Percentiles rank a stretch among this genome's conserved stretches.
These are phyloP conservation scores for Gadus chalcogrammus DNA, from an alignment of 2,113 vertebrate species.

Conservation along the genomic window DNA sequence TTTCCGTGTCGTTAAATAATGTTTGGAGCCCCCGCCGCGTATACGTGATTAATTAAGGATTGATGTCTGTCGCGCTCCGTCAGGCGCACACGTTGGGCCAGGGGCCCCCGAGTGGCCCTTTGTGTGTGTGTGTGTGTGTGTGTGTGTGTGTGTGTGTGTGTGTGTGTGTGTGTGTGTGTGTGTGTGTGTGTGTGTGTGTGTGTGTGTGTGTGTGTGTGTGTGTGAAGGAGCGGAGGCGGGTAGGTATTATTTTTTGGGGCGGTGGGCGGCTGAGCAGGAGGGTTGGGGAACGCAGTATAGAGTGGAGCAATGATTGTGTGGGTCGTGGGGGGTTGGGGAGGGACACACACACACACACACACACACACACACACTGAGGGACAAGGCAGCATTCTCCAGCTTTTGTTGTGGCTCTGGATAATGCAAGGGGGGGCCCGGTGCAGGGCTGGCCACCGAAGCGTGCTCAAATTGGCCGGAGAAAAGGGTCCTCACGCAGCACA, in stretches of 20 bases:
- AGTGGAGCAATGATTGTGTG: slow-evolving; percentile 65
- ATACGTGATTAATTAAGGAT: slow-evolving; percentile 74
- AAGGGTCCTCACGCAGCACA: slow-evolving; percentile 74
- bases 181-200: slow-evolving; percentile 11
- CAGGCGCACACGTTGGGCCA: slow-evolving; percentile 60
- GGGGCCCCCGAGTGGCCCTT: slow-evolving; percentile 49
- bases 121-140: slow-evolving; percentile 9
- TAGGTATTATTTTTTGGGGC: slow-evolving; percentile 14
- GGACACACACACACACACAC: not conserved
- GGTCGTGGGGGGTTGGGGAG: slow-evolving; percentile 11
- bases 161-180: slow-evolving; percentile 1
- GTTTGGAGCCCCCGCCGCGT: slow-evolving; percentile 65
- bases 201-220: slow-evolving; percentile 24
- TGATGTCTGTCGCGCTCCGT: slow-evolving; percentile 66
- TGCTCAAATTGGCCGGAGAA: slow-evolving; percentile 74
- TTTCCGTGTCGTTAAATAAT: slow-evolving; percentile 76
- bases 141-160: slow-evolving; percentile 5
- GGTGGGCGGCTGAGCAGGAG: slow-evolving; percentile 55
- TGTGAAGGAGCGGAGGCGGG: slow-evolving; percentile 19
- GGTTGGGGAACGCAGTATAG: slow-evolving; percentile 56
- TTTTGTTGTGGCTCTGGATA: slow-evolving; percentile 73
- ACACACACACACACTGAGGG: slow-evolving; percentile 27
- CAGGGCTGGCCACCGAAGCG: slow-evolving; percentile 69
- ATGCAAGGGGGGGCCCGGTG: slow-evolving; percentile 62
- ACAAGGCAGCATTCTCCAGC: slow-evolving; percentile 69